These are phyloP conservation scores for Drosophila carrolli DNA, from an alignment of 1,140 invertebrate genomes.

Conservation along the genomic window DNA sequence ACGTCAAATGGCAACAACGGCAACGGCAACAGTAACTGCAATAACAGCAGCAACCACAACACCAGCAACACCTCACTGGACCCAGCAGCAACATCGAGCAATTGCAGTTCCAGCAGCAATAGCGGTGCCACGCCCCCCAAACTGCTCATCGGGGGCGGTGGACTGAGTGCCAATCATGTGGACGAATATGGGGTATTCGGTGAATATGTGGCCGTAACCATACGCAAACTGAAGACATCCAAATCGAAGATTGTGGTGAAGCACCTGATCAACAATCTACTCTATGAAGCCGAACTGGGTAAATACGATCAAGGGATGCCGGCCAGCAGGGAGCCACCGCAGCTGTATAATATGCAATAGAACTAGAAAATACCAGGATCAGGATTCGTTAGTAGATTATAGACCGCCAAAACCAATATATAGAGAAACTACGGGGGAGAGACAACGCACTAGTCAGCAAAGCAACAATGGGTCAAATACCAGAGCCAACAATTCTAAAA, in stretches of 20 bases:
- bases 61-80: constrained; percentile 53
- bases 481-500: constrained; percentile 58
- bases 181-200: constrained; percentile 82
- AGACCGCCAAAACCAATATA: not conserved
- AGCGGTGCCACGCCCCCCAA: constrained; percentile 50
- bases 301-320: constrained; percentile 83
- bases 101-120: constrained; percentile 48
- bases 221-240: constrained; percentile 78
- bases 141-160: constrained; percentile 15
- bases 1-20: constrained; percentile 51
- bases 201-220: constrained; percentile 82
- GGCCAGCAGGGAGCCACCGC: constrained; percentile 77
- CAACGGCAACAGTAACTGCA: constrained; percentile 28
- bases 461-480: constrained; percentile 44
- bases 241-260: constrained; percentile 83
- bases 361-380: not conserved
- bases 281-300: constrained; percentile 80
- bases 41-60: constrained; percentile 19
- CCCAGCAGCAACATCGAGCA: constrained; percentile 35
- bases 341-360: constrained; percentile 80
- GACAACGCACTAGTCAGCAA: constrained; percentile 71
- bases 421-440: constrained; percentile 8
- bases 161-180: constrained; percentile 55
- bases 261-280: constrained; percentile 78
- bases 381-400: not conserved